Evolutionary conservation across 2,797 vertebrate genomes (phyloP).

Genomic region (Dipus sagitta): DNA sequence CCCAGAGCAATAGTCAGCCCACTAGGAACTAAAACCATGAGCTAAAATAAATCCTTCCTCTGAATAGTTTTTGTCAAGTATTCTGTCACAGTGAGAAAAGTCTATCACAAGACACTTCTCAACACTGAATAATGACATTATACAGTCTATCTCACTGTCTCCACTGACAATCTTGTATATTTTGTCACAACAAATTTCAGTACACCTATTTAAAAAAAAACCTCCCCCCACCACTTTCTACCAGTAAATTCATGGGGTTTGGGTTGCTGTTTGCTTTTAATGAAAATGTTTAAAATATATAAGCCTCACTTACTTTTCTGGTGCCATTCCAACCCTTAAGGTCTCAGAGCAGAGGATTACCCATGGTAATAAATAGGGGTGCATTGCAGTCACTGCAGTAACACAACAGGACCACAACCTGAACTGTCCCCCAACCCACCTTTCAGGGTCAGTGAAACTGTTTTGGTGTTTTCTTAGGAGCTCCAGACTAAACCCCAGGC

Average conservation of each 20-base stretch:
- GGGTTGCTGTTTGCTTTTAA: background rate
- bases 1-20: too few species aligned
- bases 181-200: background rate
- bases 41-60: too few species aligned
- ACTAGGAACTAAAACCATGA: too few species aligned
- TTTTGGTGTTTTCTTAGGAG: slow-evolving; percentile 66
- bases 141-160: background rate
- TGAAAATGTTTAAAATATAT: background rate
- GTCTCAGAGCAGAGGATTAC: slow-evolving; percentile 54
- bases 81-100: background rate
- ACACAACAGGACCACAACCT: slow-evolving; percentile 19
- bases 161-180: too few species aligned
- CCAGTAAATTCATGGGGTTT: background rate
- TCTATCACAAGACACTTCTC: background rate
- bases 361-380: slow-evolving; percentile 13
- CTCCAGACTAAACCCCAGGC: slow-evolving; percentile 78
- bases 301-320: slow-evolving; percentile 6
- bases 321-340: slow-evolving; percentile 61
- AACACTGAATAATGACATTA: background rate
- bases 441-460: slow-evolving; percentile 52
- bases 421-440: background rate
- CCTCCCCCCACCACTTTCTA: background rate
- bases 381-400: background rate
- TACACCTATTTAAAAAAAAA: background rate
- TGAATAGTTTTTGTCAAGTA: too few species aligned